phyloP scores from a whole-genome alignment of 2,888 invertebrate species.

The Orchesellides sinensis region DNA sequence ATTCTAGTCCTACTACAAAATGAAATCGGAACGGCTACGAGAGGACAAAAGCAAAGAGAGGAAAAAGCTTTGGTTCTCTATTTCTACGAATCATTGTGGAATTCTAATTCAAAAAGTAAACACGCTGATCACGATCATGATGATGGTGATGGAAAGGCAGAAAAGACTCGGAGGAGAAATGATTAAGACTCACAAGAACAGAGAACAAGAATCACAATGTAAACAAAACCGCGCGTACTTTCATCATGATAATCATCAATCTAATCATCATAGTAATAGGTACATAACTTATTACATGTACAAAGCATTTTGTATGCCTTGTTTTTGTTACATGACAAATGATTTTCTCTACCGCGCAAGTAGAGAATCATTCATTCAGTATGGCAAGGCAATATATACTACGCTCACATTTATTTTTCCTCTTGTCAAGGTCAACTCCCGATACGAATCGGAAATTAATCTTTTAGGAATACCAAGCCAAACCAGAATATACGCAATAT shows the following conservation, averaged over 20 bases:
- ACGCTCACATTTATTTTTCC: neutral
- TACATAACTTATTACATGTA: no score
- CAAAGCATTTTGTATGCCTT: no score
- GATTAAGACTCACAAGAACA: neutral
- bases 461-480: neutral
- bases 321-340: no score
- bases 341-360: no score
- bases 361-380: no score
- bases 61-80: no score
- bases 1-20: no score
- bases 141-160: neutral
- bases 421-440: neutral
- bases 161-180: neutral
- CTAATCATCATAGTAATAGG: no score
- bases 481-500: no score
- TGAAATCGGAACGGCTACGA: no score
- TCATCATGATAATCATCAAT: no score
- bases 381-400: neutral
- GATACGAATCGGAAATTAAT: neutral
- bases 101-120: constrained; percentile 8
- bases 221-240: neutral
- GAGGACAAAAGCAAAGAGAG: no score
- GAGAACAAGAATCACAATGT: neutral
- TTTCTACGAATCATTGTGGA: neutral
- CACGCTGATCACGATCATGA: neutral